These are phyloP conservation scores for Margaritifera margaritifera DNA, from an alignment of 2,888 invertebrate species.

Conservation along the genomic window DNA sequence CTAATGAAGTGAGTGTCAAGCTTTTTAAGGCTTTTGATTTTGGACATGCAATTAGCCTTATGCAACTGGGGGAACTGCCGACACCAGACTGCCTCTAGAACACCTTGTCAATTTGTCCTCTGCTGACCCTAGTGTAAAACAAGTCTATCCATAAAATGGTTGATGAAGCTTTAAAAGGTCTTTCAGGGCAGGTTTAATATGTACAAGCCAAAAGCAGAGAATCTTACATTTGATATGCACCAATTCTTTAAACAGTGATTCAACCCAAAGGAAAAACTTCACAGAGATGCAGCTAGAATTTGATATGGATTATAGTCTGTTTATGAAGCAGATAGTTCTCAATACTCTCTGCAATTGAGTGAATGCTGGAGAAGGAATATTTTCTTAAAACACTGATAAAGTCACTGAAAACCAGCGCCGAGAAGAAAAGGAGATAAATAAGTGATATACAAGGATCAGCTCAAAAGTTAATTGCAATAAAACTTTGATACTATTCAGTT, in stretches of 20 bases:
- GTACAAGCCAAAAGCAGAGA: constrained; percentile 20
- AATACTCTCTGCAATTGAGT: neutral
- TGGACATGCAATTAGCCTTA: constrained; percentile 1
- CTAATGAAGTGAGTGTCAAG: constrained; percentile 16
- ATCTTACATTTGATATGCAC: constrained; percentile 17
- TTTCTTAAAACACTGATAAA: too few relatives aligned
- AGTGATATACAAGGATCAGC: too few relatives aligned
- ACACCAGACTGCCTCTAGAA: constrained; percentile 5
- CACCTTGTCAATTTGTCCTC: constrained; percentile 16
- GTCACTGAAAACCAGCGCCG: too few relatives aligned
- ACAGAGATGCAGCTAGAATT: constrained; percentile 15
- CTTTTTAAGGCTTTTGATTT: constrained; percentile 14
- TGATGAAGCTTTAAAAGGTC: constrained; percentile 9
- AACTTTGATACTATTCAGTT: too few relatives aligned
- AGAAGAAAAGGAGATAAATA: too few relatives aligned
- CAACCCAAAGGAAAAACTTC: constrained; percentile 13
- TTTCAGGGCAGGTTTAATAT: constrained; percentile 21
- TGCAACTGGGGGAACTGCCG: constrained; percentile 2
- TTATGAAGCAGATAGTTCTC: neutral
- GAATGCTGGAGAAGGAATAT: too few relatives aligned
- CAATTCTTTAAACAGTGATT: constrained; percentile 16
- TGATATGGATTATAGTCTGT: neutral
- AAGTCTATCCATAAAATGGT: constrained; percentile 17
- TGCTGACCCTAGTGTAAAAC: constrained; percentile 20
- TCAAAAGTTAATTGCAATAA: too few relatives aligned